Evolutionary conservation across 2,888 invertebrate genomes (phyloP).

Genomic region (Eueremaeus valkanovi): DNA sequence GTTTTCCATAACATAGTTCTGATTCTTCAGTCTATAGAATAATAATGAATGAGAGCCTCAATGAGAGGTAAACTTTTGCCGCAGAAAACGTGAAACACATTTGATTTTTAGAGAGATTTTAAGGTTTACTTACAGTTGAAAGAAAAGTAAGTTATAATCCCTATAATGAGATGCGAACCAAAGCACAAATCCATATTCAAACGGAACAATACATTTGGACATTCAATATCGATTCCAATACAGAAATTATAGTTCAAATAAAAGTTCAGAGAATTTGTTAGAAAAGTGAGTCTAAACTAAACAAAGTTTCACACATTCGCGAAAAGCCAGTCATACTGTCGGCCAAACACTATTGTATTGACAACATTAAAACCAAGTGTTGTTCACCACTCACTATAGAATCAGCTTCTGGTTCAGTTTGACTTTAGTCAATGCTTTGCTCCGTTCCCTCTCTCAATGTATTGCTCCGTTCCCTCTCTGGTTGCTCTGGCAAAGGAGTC

Average conservation of each 20-base stretch:
- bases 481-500: slow-evolving; percentile 15
- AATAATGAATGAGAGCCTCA: too few species aligned
- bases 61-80: too few species aligned
- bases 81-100: neutral
- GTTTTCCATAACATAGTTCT: too few species aligned
- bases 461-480: neutral
- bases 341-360: neutral
- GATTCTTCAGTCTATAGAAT: too few species aligned
- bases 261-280: neutral
- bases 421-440: slow-evolving; percentile 8
- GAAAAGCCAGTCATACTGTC: slow-evolving; percentile 5
- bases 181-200: slow-evolving; percentile 16
- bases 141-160: slow-evolving; percentile 2
- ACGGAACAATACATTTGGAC: neutral
- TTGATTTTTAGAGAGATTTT: neutral
- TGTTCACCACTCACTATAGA: slow-evolving; percentile 4
- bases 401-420: slow-evolving; percentile 22
- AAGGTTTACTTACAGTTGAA: slow-evolving; percentile 7
- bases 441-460: too few species aligned
- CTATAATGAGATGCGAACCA: neutral
- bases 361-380: neutral
- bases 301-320: neutral
- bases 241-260: neutral
- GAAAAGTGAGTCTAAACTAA: neutral
- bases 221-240: too few species aligned